Evolutionary conservation across 2,888 invertebrate species (phyloP).

Genomic region (Mimas tiliae): DNA sequence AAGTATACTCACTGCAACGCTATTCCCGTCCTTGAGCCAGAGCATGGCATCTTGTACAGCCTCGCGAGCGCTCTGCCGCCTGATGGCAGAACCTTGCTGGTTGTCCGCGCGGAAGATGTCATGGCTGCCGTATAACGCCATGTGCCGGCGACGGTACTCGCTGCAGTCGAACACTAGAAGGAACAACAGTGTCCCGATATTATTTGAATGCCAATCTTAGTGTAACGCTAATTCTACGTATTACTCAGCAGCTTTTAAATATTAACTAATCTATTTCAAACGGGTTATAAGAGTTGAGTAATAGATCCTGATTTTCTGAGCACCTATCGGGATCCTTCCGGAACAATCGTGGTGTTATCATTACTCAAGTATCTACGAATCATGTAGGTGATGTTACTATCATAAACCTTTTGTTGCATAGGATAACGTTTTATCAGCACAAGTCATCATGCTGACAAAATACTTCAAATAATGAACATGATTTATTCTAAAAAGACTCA

Average conservation of each 20-base stretch:
- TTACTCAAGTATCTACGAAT: not conserved
- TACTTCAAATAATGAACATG: not conserved
- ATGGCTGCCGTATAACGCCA: conserved; percentile 92
- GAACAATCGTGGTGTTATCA: no score
- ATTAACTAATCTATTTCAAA: no score
- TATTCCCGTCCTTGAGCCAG: conserved; percentile 91
- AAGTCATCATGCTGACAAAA: not conserved
- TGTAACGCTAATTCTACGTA: not conserved
- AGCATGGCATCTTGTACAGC: conserved; percentile 93
- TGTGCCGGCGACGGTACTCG: conserved; percentile 93
- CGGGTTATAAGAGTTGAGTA: no score
- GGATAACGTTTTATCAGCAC: not conserved
- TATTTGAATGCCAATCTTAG: no score
- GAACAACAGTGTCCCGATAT: not conserved
- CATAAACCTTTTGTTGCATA: not conserved
- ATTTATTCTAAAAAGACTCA: not conserved
- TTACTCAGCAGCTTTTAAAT: not conserved
- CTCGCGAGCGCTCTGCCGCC: conserved; percentile 92
- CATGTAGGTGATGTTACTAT: not conserved
- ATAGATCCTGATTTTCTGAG: no score
- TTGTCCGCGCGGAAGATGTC: conserved; percentile 96
- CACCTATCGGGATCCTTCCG: no score
- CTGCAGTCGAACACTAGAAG: conserved; percentile 95
- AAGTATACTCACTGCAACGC: conserved; percentile 91
- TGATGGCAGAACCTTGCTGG: conserved; percentile 91